Conservation (phyloP, 2,113 vertebrate genomes). For the Elephantulus edwardii region DNA sequence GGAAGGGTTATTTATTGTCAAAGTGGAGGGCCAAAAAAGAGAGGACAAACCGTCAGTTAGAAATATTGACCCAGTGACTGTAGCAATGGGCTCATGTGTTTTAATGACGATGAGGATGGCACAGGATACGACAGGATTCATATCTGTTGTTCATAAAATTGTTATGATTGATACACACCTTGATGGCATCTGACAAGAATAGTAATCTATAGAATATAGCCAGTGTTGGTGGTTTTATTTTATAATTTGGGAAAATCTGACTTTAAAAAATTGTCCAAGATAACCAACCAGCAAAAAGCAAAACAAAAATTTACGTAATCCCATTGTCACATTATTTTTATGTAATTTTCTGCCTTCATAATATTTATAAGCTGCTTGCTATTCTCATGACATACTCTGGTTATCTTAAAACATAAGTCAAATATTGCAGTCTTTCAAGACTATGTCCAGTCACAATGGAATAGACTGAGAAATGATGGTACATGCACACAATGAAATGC, state of each 20-base stretch:
- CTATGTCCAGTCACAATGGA: no score
- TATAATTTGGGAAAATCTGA: conserved; percentile 32
- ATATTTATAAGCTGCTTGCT: conserved; percentile 27
- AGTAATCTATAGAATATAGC: neutral
- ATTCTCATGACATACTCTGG: conserved; percentile 48
- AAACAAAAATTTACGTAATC: conserved; percentile 20
- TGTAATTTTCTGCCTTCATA: neutral
- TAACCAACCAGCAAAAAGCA: conserved; percentile 34
- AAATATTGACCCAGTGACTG: no score
- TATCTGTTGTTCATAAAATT: no score
- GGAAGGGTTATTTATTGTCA: no score
- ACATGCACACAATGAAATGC: no score
- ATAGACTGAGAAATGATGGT: no score
- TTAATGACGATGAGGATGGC: no score
- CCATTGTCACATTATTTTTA: conserved; percentile 30
- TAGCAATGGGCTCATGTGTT: no score
- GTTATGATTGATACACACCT: no score
- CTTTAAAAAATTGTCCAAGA: conserved; percentile 37
- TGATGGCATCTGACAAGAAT: neutral
- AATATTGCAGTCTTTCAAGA: conserved; percentile 58
- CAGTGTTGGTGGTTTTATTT: conserved; percentile 46
- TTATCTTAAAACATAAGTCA: conserved; percentile 47
- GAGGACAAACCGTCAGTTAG: no score
- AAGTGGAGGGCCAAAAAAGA: no score
- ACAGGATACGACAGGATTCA: no score